These are phyloP conservation scores for Pterocles burchelli DNA, from an alignment of 2,113 vertebrate genomes.

Conservation along the genomic window DNA sequence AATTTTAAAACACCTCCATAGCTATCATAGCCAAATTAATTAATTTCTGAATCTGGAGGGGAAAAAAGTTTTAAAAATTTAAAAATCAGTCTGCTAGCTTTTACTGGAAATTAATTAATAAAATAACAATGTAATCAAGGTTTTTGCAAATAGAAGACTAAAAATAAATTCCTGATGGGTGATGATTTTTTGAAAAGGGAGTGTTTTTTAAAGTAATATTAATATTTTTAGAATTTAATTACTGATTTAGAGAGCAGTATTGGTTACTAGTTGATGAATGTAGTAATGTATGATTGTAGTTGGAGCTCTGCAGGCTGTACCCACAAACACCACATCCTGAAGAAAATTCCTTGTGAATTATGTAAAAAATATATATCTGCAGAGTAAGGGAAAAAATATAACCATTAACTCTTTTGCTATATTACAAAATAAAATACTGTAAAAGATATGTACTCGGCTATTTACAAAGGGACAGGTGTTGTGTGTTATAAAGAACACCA, in stretches of 20 bases:
- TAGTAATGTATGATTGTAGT: background rate
- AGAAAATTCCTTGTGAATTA: background rate
- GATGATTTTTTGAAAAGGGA: background rate
- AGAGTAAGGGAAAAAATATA: background rate
- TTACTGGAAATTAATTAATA: background rate
- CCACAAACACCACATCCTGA: background rate
- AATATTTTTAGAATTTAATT: background rate
- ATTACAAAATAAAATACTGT: background rate
- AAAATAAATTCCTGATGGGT: background rate
- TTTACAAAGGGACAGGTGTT: background rate
- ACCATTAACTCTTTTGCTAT: background rate
- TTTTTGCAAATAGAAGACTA: background rate
- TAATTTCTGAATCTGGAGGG: background rate
- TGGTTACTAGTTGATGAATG: background rate
- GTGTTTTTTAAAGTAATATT: background rate
- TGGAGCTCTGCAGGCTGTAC: background rate
- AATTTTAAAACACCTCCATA: background rate
- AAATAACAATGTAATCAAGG: background rate
- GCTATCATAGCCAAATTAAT: background rate
- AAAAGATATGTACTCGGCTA: background rate
- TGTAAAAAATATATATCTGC: background rate
- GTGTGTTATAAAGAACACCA: background rate
- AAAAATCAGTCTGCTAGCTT: background rate
- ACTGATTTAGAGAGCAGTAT: background rate
- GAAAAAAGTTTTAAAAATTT: background rate